Base-by-base conservation (phyloP, 2,113 vertebrate species). In the Petromus typicus region DNA sequence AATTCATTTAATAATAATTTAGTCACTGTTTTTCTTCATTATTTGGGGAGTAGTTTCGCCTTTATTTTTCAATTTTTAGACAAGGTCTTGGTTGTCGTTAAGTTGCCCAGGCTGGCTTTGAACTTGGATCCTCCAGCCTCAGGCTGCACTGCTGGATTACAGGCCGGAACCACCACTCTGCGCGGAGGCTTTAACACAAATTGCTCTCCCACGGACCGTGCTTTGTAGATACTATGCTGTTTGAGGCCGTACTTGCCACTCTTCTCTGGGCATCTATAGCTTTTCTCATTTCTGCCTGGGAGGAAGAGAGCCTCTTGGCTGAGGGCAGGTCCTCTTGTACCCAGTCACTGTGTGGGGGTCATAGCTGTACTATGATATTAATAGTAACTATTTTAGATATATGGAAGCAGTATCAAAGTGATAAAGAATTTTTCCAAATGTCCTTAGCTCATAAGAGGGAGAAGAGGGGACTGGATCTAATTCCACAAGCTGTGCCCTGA, bases 341-440 rank as follows among this genome's bases (percentile, higher is more conserved):
- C n/a, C n/a, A n/a, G n/a, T n/a, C n/a, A n/a, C n/a, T n/a, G n/a
- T n/a, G n/a, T n/a, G n/a, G n/a, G n/a, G n/a, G n/a, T n/a, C 80
- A 66, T 0, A 86, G 37, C 12, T 83, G 4, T 90, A 22, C 17
- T 90, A 25, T 90, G 11, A 81, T 75, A 85, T 37, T 34, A 57
- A 63, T 76, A 81, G 54, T 61, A 67, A 56, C 43, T 30, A 76
- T 90, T 90, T 79, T 90, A 82, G 86, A 92, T 48, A 78, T 20
- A 84, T 88, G 83, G 56, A 69, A 78, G 67, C 1, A 37, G 3
- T 80, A 27, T 78, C 13, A 59, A 17, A 93, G 51, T 79, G 18
- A n/a, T 78, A 71, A 66, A 90, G 14, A 64, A 83, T 4, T 94
- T 90, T 57, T 30, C 30, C 14, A 17, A 88, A 37, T 25, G 23